Conservation (phyloP, 1,140 invertebrate species). For the Bombus difficillimus region DNA sequence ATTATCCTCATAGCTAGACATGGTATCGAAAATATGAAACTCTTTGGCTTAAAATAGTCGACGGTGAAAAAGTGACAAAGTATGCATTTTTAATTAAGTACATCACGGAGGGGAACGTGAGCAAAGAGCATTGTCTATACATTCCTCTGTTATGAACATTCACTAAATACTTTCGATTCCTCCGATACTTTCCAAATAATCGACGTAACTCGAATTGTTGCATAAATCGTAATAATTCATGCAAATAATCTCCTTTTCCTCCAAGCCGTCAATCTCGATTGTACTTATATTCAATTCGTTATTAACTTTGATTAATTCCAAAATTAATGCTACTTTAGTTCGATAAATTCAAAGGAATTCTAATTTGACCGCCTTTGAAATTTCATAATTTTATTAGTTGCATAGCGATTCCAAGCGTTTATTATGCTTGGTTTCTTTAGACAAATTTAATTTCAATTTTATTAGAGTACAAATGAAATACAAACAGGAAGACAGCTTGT, state of each 20-base stretch:
- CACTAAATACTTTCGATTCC: neutral
- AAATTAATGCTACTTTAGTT: no score
- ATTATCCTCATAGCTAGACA: conserved; percentile 37
- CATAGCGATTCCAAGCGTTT: no score
- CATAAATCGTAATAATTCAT: neutral
- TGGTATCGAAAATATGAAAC: conserved; percentile 32
- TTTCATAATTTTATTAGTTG: no score
- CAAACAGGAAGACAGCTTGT: conserved; percentile 14
- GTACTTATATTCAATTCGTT: no score
- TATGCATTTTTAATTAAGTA: conserved; percentile 36
- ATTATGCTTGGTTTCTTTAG: no score
- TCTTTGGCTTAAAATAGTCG: neutral
- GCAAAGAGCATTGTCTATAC: neutral
- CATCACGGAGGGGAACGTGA: neutral
- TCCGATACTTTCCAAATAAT: neutral
- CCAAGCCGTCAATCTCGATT: no score
- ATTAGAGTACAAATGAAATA: no score
- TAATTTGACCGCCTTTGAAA: no score
- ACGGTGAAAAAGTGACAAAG: conserved; percentile 10
- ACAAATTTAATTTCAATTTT: no score
- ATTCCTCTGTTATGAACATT: neutral
- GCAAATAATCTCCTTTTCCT: neutral
- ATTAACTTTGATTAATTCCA: no score
- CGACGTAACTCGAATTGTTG: neutral
- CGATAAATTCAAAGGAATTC: no score